Evolutionary conservation across 2,797 vertebrate species (phyloP), one percentile per base, ranked within the genome.

Genomic region (Sebastes hopkinsi): DNA sequence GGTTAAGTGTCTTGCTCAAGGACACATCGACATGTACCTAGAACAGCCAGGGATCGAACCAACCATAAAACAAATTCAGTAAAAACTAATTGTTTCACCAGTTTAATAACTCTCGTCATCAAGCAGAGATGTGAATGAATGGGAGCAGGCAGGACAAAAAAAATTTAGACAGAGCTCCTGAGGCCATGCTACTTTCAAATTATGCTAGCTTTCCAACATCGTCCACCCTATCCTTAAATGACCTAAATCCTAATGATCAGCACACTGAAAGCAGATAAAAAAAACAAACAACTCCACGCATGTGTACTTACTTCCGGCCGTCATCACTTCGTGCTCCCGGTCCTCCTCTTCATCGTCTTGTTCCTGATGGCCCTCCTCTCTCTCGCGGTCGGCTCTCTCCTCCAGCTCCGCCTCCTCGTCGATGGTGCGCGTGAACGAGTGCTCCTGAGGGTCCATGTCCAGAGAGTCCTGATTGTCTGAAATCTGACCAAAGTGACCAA

Each of bases 401-500:
- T 99, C 98, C 78, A 99, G 95, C 93, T 99, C 98, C 0, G 97
- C 98, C 94, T 99, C 98, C 88, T 99, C 98, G 38, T 99, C 98
- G 70, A 99, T 99, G 79, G 98, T 99, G 58, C 98, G 97, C 4
- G 98, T 98, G 88, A 99, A 98, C 2, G 97, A 96, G 90, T 97
- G 96, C 52, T 99, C 98, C 89, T 98, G 98, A 69, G 97, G 94
- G 88, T 98, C 98, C 88, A 96, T 88, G 90, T 99, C 98, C 88
- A 97, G 92, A 59, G 97, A 97, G 73, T 99, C 98, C 87, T 97
- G 97, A 71, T 98, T 99, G 89, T 99, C 98, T 55, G 97, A 97
- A 80, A 97, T 96, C 98, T 99, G 92, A 75, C 8, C 14, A 29
- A 25, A 54, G 34, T 2, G 36, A 58, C 1, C 16, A 66, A 22